Evolutionary conservation across 2,888 invertebrate species (phyloP).

Genomic region (Epistrophe grossulariae): DNA sequence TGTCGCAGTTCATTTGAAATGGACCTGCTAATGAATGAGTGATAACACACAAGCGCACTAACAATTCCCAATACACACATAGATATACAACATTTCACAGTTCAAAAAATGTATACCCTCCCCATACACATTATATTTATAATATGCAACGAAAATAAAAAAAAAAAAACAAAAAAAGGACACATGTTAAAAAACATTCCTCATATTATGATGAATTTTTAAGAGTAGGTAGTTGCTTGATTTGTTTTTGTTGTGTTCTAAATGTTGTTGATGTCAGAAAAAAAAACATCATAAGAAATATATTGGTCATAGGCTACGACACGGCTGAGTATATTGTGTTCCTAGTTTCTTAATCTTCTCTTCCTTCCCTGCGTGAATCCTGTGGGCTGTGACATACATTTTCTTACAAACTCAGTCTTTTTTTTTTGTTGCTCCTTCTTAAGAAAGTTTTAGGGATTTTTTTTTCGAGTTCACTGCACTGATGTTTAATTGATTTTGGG

Average conservation of each 20-base stretch:
- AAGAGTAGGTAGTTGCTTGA: neutral
- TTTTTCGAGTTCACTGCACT: slow-evolving; percentile 54
- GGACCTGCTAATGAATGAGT: slow-evolving; percentile 61
- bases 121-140: neutral
- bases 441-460: neutral
- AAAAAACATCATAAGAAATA: neutral
- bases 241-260: neutral
- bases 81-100: neutral
- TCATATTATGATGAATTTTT: neutral
- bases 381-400: slow-evolving; percentile 27
- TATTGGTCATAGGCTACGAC: neutral
- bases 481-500: slow-evolving; percentile 25
- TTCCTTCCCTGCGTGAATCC: neutral
- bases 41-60: slow-evolving; percentile 34
- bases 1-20: neutral
- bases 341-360: neutral
- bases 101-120: neutral
- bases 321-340: neutral
- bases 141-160: neutral
- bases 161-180: slow-evolving; percentile 1
- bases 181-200: slow-evolving; percentile 2
- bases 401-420: neutral
- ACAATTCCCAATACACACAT: neutral
- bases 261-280: neutral
- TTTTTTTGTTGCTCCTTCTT: neutral